phyloP scores from a whole-genome alignment of 2,113 vertebrate species.

The Anser cygnoides region DNA sequence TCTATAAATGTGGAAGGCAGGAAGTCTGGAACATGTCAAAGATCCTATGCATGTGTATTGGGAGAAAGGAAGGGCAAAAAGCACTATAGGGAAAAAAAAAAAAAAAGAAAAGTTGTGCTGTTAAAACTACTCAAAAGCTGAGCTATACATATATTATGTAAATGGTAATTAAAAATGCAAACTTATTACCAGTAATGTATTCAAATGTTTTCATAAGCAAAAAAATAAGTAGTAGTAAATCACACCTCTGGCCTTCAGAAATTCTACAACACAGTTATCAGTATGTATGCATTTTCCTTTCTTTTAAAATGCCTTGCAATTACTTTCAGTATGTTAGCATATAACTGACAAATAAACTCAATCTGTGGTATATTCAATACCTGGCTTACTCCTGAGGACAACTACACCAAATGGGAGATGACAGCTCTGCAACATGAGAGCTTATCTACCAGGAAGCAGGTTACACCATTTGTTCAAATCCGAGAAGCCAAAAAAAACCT shows the following conservation, averaged over 20 bases:
- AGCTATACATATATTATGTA: neutral
- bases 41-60: neutral
- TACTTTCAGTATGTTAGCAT: neutral
- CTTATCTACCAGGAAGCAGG: neutral
- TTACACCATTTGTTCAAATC: neutral
- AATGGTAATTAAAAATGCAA: neutral
- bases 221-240: neutral
- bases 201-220: neutral
- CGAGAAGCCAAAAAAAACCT: rapidly evolving
- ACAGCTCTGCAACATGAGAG: neutral
- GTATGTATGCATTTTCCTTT: neutral
- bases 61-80: neutral
- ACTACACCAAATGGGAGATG: neutral
- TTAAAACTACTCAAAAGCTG: neutral
- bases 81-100: neutral
- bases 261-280: neutral
- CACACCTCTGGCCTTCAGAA: neutral
- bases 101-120: neutral
- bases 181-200: neutral
- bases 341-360: neutral
- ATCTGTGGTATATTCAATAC: neutral
- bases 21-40: neutral
- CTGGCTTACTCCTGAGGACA: neutral
- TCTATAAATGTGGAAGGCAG: neutral
- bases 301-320: neutral